Percentiles rank a stretch among this genome's conserved stretches.
Evolutionary conservation across 2,888 invertebrate genomes (phyloP).

Genomic region (Sphaerolaimus hirsutus): DNA sequence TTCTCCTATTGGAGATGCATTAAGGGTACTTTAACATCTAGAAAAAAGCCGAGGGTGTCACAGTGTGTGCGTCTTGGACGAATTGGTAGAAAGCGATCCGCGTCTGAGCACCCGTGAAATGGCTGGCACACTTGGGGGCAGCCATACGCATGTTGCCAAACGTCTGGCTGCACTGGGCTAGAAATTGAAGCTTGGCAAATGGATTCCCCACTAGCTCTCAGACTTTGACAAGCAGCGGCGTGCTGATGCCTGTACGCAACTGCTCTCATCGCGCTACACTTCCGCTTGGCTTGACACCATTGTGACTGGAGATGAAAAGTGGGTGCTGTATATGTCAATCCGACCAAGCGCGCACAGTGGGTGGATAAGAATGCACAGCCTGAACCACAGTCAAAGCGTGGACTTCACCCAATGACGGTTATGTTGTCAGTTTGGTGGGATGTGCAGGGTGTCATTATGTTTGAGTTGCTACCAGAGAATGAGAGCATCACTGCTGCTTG

Average conservation of each 20-base stretch:
- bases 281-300: neutral
- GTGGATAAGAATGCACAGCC: neutral
- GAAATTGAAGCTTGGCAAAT: neutral
- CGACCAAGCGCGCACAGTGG: neutral
- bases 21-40: no score
- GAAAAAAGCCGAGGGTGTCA: no score
- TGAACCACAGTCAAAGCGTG: neutral
- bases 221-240: neutral
- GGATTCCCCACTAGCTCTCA: neutral
- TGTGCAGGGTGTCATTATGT: conserved; percentile 7
- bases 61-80: no score
- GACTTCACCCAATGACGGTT: conserved; percentile 6
- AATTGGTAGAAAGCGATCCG: neutral
- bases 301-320: neutral
- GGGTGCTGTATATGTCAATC: neutral
- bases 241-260: neutral
- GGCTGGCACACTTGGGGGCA: neutral
- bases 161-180: neutral
- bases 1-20: no score
- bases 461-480: conserved; percentile 5
- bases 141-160: neutral
- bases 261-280: neutral
- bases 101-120: neutral
- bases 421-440: conserved; percentile 10
- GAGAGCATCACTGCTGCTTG: conserved; percentile 8